Evolutionary conservation across 2,888 invertebrate genomes (phyloP), one percentile per base, ranked within the genome.

Genomic region (Philopedon plagiatum): DNA sequence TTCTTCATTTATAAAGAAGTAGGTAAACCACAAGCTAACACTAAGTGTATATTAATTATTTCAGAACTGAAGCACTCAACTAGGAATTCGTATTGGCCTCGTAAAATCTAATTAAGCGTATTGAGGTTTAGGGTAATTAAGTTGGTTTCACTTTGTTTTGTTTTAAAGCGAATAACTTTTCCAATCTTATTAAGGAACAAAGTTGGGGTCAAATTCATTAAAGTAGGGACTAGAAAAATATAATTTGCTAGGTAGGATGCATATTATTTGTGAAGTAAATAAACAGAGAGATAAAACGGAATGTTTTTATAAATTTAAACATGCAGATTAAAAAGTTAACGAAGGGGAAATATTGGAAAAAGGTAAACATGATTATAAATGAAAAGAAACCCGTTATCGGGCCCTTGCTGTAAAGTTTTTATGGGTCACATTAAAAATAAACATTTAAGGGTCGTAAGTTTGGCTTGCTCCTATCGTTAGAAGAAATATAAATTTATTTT

Each of bases 111-210:
- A 56, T 56, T 57, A 57, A 37, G 37, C 18, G 54, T 8, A 18
- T 26, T 23, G 23, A 51, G 23, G 11, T 18, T 32, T 29, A 29
- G 23, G 41, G 26, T 39, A 29, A 60, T 49, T 44, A 60, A 29
- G 21, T 15, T 23, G 32, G 41, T 57, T 60, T 49, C 23, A 49
- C 32, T 65, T 57, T 57, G 39, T 65, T 57, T 54, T 11, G 51
- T 63, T 19, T 57, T 65, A 29, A 51, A 57, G 13, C 26, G 37
- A 34, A 60, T 58, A 67, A 67, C 58, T 58, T 67, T 58, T 46
- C 37, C 46, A 58, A 67, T 60, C 58, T 58, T 67, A 60, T 58
- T 58, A 60, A 49, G 15, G n/a, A 54, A 21, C 9, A 11, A 54
- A 26, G n/a, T 32, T 21, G 49, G 21, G 65, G 23, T 32, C 29